These are phyloP conservation scores for Platycercus adscitus DNA, from an alignment of 2,113 vertebrate genomes.

Conservation along the genomic window DNA sequence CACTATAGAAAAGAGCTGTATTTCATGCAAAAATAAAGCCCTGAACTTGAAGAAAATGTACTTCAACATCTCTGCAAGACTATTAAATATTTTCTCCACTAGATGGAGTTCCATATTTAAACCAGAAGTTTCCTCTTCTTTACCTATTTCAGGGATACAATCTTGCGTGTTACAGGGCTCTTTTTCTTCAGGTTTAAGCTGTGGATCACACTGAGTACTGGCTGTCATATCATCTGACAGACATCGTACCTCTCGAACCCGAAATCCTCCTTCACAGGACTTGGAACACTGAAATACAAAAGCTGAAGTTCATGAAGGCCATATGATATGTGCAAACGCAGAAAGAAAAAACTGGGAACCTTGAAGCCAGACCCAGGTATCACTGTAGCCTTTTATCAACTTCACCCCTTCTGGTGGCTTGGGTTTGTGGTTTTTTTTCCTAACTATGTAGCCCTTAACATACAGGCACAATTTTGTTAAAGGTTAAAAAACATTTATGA, in stretches of 20 bases:
- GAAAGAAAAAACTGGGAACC: background rate
- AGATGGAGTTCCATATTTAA: constrained; percentile 46
- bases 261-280: constrained; percentile 91
- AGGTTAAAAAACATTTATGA: background rate
- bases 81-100: background rate
- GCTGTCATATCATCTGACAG: constrained; percentile 86
- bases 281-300: constrained; percentile 87
- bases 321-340: background rate
- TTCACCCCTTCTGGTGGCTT: background rate
- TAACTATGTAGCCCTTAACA: background rate
- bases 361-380: background rate
- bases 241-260: constrained; percentile 91
- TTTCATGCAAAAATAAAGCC: background rate
- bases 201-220: constrained; percentile 81
- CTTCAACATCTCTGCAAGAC: background rate
- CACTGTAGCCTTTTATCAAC: background rate
- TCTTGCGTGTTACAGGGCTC: constrained; percentile 88
- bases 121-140: constrained; percentile 4
- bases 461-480: background rate
- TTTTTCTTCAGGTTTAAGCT: constrained; percentile 81
- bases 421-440: background rate
- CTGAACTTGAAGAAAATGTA: background rate
- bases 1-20: background rate
- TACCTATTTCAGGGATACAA: constrained; percentile 89
- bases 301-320: background rate